A percentile compares a stretch with the other conserved stretches of the same genome.
Evolutionary conservation across 1,140 invertebrate species (phyloP).

Genomic region (Rhopalosiphum padi): DNA sequence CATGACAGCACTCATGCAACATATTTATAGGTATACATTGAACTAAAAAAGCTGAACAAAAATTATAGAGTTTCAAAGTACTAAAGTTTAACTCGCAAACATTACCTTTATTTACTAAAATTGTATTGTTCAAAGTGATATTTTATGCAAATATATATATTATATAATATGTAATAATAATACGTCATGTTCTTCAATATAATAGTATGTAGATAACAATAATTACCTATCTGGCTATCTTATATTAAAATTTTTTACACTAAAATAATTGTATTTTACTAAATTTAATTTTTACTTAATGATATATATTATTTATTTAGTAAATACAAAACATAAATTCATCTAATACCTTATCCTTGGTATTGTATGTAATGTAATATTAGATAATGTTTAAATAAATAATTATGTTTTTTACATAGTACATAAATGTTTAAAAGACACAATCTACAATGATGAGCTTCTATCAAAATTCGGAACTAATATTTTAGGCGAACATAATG

Average conservation of each 20-base stretch:
- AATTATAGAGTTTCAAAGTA: neutral
- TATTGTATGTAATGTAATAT: too few relatives aligned
- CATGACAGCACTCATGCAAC: neutral
- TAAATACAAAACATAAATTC: neutral
- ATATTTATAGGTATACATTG: neutral
- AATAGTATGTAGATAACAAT: neutral
- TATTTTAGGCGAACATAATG: fast-evolving
- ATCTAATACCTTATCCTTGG: neutral
- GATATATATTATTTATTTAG: too few relatives aligned
- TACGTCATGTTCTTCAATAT: neutral
- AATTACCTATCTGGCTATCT: neutral
- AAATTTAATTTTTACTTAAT: too few relatives aligned
- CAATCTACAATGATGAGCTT: neutral
- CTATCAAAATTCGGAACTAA: neutral
- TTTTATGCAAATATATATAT: neutral
- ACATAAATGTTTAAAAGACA: neutral
- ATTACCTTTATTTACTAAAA: neutral
- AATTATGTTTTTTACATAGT: neutral
- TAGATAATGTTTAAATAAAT: neutral
- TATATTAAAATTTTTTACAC: neutral
- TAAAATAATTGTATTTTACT: too few relatives aligned
- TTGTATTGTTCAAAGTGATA: neutral
- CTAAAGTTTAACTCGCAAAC: neutral
- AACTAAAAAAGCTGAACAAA: neutral
- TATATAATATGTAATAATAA: neutral